Base-by-base conservation (phyloP, 2,888 invertebrate genomes). In the Proisotoma minuta region DNA sequence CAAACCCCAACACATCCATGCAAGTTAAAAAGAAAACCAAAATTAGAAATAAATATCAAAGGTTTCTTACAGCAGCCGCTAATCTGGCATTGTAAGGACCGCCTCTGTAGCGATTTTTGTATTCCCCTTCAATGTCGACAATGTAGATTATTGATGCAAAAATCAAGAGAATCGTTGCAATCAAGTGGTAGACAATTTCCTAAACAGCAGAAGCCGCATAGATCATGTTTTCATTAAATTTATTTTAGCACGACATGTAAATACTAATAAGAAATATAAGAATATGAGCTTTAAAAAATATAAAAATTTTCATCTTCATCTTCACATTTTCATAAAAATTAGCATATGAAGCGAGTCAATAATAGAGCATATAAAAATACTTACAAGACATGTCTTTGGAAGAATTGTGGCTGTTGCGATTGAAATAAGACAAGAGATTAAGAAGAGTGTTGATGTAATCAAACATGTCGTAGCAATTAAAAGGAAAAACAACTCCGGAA, bases 171-270 rank as follows among this genome's bases (percentile, higher is more conserved):
- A 88, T 79, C 73, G 85, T 88, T 2, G 86, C 91, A 62, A 88
- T 78, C 5, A 85, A 82, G 74, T 92, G 91, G 75, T 89, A 92
- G 66, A 91, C 81, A 59, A 90, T 82, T 82, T 91, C 91, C 91
- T 91, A 79, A 49, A 83, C 81, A 58, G 51, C 34, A 10, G 34
- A 34, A 34, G 5, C 5, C 10, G 18, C 10, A n/a, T 47, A 47
- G 12, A 20, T 23, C 8, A 5, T 24, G 24, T 49, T 49, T 3
- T 40, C 48, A 52, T n/a, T n/a, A n/a, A n/a, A n/a, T n/a, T n/a
- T n/a, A n/a, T n/a, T n/a, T n/a, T n/a, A n/a, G n/a, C n/a, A n/a
- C n/a, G n/a, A n/a, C n/a, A n/a, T n/a, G n/a, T n/a, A n/a, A n/a
- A n/a, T n/a, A n/a, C n/a, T n/a, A n/a, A n/a, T n/a, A n/a, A n/a